Base-by-base conservation (phyloP, 2,113 vertebrate genomes). In the Oncorhynchus keta region DNA sequence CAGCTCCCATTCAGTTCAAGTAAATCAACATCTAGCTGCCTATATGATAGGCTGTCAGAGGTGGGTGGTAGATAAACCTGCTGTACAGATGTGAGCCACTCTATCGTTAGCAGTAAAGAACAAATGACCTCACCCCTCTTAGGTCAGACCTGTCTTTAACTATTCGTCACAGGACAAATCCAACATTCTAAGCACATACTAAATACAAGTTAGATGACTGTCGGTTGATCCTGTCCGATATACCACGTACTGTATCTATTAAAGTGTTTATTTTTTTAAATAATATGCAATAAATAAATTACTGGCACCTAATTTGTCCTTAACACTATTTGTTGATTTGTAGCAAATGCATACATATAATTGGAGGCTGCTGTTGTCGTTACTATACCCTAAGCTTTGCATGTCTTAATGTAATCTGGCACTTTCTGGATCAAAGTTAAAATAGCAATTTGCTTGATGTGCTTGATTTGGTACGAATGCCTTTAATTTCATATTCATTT, bases 401-500 rank as follows among this genome's bases (percentile, higher is more conserved):
- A 69, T 57, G 30, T 24, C 11, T 30, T 62, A 62, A 51, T 32
- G 24, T 65, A 74, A 68, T 59, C 18, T 51, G 62, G n/a, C 20
- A 57, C 69, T 48, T 49, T 26, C 26, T 14, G n/a, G 12, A 65
- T 64, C 30, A 30, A 14, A 18, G 16, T 51, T 30, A 16, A 66
- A 26, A 79, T 39, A 32, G 22, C 24, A 48, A n/a, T 49, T 74
- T 4, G 20, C 76, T 74, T 2, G 4, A 75, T 48, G 64, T 73
- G 57, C n/a, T 72, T 65, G 55, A 72, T 77, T 71, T 61, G 69
- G 67, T 20, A 32, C 65, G 78, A 55, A n/a, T 59, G 16, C 26
- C 2, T 79, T 81, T 76, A 70, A 48, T 79, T 74, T 78, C 57
- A 64, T 39, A 79, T 66, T 55, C 24, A 57, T 70, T 72, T 24